phyloP scores from a whole-genome alignment of 2,113 vertebrate species.

The Copsychus sechellarum region DNA sequence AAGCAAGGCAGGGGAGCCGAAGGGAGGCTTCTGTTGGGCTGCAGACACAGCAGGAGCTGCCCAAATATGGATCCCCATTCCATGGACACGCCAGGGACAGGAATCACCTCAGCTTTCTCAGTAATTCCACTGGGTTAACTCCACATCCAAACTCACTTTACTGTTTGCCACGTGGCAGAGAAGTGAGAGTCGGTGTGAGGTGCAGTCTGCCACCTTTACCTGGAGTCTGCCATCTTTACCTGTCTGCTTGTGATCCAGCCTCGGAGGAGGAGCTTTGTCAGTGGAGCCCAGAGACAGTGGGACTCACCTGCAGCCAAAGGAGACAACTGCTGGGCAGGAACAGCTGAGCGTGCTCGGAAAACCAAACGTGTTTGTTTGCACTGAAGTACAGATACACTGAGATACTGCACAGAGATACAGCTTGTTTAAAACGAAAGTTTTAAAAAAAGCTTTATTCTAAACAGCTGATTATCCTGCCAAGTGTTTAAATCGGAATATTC shows the following conservation, averaged over 20 bases:
- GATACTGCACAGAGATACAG: neutral
- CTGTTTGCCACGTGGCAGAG: neutral
- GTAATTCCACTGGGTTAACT: neutral
- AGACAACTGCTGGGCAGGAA: neutral
- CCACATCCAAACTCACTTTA: fast-evolving
- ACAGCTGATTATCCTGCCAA: neutral
- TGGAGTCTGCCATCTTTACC: neutral
- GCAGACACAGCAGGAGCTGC: neutral
- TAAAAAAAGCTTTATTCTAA: neutral
- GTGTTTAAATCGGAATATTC: neutral
- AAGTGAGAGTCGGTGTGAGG: neutral
- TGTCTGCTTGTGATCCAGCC: neutral
- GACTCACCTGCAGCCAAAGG: neutral
- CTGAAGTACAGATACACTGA: neutral
- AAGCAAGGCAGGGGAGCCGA: neutral
- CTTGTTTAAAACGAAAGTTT: neutral
- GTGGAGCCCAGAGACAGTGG: neutral
- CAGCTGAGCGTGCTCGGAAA: neutral
- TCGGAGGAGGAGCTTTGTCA: neutral
- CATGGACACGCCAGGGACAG: fast-evolving
- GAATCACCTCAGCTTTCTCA: neutral
- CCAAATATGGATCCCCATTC: fast-evolving
- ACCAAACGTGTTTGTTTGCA: neutral
- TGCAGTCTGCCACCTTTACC: neutral
- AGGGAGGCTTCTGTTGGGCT: neutral